Percentiles rank a stretch among this genome's conserved stretches.
Conservation (phyloP, 2,113 vertebrate species). For the Sander lucioperca region DNA sequence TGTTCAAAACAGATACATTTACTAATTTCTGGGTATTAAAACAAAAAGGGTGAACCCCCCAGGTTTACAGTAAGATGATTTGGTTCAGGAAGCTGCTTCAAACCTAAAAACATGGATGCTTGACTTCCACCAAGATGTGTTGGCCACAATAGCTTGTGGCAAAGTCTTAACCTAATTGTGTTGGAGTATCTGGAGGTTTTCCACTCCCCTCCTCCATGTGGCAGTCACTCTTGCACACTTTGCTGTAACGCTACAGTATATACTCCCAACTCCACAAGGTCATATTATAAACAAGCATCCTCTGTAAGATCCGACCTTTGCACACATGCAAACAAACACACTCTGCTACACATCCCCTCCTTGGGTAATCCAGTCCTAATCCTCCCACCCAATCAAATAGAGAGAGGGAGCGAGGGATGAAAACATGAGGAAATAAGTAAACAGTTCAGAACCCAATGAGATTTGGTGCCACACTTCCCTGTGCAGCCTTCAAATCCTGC, state of each 20-base stretch:
- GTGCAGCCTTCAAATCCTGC: slow-evolving; percentile 35
- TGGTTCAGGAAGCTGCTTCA: not conserved
- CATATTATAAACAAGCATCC: not conserved
- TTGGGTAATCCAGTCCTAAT: slow-evolving; percentile 74
- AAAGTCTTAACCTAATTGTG: slow-evolving; percentile 65
- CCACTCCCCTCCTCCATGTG: not conserved
- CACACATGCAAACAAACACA: slow-evolving; percentile 14
- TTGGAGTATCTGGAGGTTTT: slow-evolving; percentile 32
- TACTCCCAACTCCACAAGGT: not conserved
- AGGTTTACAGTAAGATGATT: not conserved
- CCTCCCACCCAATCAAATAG: slow-evolving; percentile 63
- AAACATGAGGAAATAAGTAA: slow-evolving; percentile 51
- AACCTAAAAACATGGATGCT: not conserved
- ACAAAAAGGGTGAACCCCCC: not conserved
- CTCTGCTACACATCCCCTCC: slow-evolving; percentile 15
- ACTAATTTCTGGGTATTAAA: too few species aligned
- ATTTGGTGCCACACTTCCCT: slow-evolving; percentile 45
- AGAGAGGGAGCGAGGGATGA: slow-evolving; percentile 52
- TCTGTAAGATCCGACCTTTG: slow-evolving; percentile 7
- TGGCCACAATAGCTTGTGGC: slow-evolving; percentile 36
- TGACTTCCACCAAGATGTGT: not conserved
- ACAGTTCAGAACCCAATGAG: slow-evolving; percentile 50
- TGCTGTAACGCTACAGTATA: too few species aligned
- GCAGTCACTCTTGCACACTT: not conserved
- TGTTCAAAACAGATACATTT: not conserved